These are phyloP conservation scores for Melopsittacus undulatus DNA, from an alignment of 2,797 vertebrate genomes.

Conservation along the genomic window DNA sequence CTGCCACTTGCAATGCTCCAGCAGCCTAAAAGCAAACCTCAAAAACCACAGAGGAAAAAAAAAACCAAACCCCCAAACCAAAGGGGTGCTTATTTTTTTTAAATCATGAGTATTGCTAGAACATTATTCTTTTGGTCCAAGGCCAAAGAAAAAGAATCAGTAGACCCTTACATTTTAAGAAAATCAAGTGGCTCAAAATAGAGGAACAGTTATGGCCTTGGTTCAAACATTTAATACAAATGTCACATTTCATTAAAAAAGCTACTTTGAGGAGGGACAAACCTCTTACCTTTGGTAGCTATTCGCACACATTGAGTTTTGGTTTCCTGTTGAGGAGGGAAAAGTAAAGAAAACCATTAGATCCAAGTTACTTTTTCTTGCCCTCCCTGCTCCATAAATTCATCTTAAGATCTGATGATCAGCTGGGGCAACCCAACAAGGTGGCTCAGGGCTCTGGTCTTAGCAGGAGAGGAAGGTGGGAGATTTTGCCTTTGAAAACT, in stretches of 20 bases:
- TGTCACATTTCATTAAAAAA: constrained; percentile 40
- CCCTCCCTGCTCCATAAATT: neutral
- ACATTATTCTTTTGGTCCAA: neutral
- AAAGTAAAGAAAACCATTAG: constrained; percentile 61
- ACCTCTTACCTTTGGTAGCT: constrained; percentile 96
- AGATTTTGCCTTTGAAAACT: neutral
- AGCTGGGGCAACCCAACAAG: neutral
- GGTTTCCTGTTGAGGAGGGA: constrained; percentile 86
- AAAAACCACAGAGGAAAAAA: neutral
- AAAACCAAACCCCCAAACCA: neutral
- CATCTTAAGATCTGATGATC: neutral
- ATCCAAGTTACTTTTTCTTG: neutral
- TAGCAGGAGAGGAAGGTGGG: neutral
- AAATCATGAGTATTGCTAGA: constrained; percentile 43
- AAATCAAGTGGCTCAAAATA: constrained; percentile 4
- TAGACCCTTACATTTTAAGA: constrained; percentile 29
- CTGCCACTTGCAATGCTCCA: neutral
- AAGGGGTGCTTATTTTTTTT: constrained; percentile 22
- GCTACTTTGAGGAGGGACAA: neutral
- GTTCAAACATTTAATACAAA: constrained; percentile 39
- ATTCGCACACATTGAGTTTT: constrained; percentile 98
- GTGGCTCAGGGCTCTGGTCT: neutral
- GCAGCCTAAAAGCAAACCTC: constrained; percentile 23
- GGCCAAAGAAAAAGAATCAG: constrained; percentile 15
- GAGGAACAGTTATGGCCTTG: neutral